Evolutionary conservation across 2,888 invertebrate genomes (phyloP).

Genomic region (Eurytoma californica): DNA sequence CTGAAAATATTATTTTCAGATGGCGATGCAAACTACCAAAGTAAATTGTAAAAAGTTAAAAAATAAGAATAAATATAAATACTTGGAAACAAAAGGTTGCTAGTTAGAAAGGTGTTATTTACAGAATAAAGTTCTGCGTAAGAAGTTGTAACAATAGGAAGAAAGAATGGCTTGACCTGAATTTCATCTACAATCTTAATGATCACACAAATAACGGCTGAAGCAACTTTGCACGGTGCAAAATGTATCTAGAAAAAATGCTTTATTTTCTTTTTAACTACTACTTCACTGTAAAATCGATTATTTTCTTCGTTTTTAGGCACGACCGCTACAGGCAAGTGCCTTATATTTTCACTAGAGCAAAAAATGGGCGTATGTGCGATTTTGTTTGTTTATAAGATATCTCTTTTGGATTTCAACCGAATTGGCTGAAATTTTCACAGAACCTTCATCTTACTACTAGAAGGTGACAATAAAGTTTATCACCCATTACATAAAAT

Average conservation of each 20-base stretch:
- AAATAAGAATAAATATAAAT: slow-evolving; percentile 32
- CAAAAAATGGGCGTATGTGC: too few relatives aligned
- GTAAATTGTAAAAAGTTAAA: neutral
- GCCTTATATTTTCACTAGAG: too few relatives aligned
- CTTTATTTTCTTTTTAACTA: slow-evolving; percentile 19
- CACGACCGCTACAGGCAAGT: too few relatives aligned
- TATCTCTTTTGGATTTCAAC: too few relatives aligned
- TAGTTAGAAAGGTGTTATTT: slow-evolving; percentile 6
- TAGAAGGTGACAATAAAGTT: too few relatives aligned
- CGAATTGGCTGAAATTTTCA: too few relatives aligned
- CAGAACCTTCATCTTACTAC: too few relatives aligned
- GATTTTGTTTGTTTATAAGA: too few relatives aligned
- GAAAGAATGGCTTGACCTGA: slow-evolving; percentile 20
- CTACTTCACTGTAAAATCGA: slow-evolving; percentile 8
- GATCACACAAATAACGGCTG: slow-evolving; percentile 14
- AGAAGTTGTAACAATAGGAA: slow-evolving; percentile 21
- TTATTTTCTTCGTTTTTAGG: slow-evolving; percentile 31
- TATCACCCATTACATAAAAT: too few relatives aligned
- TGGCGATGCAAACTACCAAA: neutral
- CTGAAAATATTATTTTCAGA: too few relatives aligned
- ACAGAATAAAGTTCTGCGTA: neutral
- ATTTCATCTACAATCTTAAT: slow-evolving; percentile 34
- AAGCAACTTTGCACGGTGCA: neutral
- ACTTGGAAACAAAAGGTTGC: slow-evolving; percentile 1
- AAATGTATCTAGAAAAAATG: too few relatives aligned